These are phyloP conservation scores for Dendrocincla fuliginosa DNA, from an alignment of 2,797 vertebrate species.

Conservation along the genomic window DNA sequence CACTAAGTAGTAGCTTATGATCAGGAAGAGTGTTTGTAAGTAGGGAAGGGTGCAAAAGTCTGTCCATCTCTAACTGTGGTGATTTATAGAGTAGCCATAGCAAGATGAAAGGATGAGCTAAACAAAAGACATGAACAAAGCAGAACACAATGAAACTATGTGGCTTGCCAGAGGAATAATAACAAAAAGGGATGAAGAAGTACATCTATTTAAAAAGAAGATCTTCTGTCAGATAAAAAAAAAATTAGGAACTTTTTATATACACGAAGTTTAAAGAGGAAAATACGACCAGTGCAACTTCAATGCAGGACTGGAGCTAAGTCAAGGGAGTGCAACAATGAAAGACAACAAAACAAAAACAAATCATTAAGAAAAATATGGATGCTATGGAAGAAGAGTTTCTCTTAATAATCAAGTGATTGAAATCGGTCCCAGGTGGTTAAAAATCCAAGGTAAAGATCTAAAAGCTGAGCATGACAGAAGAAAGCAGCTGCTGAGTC, in stretches of 20 bases:
- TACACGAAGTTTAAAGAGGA: not conserved
- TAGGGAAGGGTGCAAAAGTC: not conserved
- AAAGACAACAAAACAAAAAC: not conserved
- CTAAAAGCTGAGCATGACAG: slow-evolving; percentile 11
- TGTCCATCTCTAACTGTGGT: not conserved
- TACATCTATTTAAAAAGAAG: slow-evolving; percentile 20
- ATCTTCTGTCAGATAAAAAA: slow-evolving; percentile 19
- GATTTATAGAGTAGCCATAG: not conserved
- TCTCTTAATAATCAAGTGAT: slow-evolving; percentile 12
- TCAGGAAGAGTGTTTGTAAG: not conserved
- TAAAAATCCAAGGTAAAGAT: slow-evolving; percentile 40
- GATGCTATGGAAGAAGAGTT: slow-evolving; percentile 8
- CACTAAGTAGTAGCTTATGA: not conserved
- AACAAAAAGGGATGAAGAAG: not conserved
- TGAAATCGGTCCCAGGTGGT: slow-evolving; percentile 45
- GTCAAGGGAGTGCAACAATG: not conserved
- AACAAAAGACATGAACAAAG: slow-evolving; percentile 13
- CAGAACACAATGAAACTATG: slow-evolving; percentile 6
- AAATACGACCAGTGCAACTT: not conserved
- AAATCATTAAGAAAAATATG: not conserved
- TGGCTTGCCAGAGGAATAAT: slow-evolving; percentile 15
- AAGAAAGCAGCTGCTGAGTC: not conserved
- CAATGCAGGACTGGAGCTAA: not conserved
- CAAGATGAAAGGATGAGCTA: slow-evolving; percentile 7
- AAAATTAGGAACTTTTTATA: not conserved